A percentile compares a stretch with the other conserved stretches of the same genome.
Evolutionary conservation across 1,140 invertebrate species (phyloP).

Genomic region (Zaprionus africanus): DNA sequence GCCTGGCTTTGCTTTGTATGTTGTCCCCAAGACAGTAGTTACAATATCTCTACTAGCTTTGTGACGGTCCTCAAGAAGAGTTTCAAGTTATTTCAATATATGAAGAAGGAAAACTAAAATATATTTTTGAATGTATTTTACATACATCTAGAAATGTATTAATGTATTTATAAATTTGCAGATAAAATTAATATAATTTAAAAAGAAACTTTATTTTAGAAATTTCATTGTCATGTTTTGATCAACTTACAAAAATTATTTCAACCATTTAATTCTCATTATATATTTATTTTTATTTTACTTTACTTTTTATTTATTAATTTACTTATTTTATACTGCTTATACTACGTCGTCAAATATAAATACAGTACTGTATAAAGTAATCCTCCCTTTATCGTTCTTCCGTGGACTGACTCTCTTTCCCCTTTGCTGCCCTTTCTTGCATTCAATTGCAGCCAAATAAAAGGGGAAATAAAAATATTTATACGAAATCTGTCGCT

Average conservation of each 20-base stretch:
- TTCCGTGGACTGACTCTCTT: too few relatives aligned
- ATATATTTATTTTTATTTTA: too few relatives aligned
- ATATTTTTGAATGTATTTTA: not conserved
- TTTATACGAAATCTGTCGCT: conserved; percentile 73
- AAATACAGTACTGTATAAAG: too few relatives aligned
- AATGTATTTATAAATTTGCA: not conserved
- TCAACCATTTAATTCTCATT: too few relatives aligned
- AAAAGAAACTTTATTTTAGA: too few relatives aligned
- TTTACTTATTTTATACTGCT: too few relatives aligned
- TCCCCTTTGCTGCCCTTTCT: not conserved
- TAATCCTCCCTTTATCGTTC: too few relatives aligned
- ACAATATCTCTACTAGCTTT: not conserved
- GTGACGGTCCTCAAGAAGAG: not conserved
- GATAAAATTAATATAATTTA: not conserved
- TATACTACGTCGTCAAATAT: too few relatives aligned
- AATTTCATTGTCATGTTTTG: too few relatives aligned
- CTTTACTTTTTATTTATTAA: too few relatives aligned
- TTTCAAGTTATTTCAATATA: not conserved
- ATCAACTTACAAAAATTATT: too few relatives aligned
- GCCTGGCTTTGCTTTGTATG: not conserved
- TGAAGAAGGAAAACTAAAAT: not conserved
- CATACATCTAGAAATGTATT: too few relatives aligned
- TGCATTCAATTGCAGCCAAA: conserved; percentile 21
- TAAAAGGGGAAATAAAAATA: conserved; percentile 39
- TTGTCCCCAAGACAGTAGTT: not conserved